Base-by-base conservation (phyloP, 2,888 invertebrate species). In the Drosophila pseudotakahashii region DNA sequence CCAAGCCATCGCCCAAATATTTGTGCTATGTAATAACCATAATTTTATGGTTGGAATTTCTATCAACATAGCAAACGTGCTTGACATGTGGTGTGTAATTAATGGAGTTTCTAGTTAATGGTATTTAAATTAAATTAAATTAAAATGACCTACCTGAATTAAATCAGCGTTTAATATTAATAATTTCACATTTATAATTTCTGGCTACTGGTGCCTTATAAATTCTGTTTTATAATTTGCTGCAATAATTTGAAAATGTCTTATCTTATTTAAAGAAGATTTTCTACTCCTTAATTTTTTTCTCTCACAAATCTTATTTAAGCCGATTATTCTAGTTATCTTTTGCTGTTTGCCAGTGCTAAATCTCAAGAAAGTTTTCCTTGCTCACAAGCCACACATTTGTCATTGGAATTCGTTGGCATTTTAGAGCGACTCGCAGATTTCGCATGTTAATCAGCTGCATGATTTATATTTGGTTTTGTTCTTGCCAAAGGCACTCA, bases 381-480 rank as follows among this genome's bases (percentile, higher is more conserved):
- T 41, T 62, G n/a, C 13, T 19, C 32, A 32, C 34, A n/a, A 19
- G 13, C 26, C n/a, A 41, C n/a, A 32, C 14, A 59, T 32, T 42
- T 59, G 53, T 39, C 54, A 16, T 9, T 39, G 64, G 39, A n/a
- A 55, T 55, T 55, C 19, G 30, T 52, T 57, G 30, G 71, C 39
- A 57, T 42, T 71, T 62, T 52, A 48, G 51, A 73, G 34, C 34
- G 37, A 41, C 13, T 23, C 30, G n/a, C 73, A 52, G 45, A 52
- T 52, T 62, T 26, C 4, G 32, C 51, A 73, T 64, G 71, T 64
- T 73, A 63, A 71, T 71, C 71, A 71, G 71, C 44, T 57, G 36
- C 44, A 34, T 71, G 71, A 71, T 57, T 73, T 57, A 57, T 71
- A 37, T 37, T 16, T 73, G 51, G 30, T 44, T 50, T 39, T 34